Base-by-base conservation (phyloP, 2,888 invertebrate genomes). In the Omphaloscelis lunosa region DNA sequence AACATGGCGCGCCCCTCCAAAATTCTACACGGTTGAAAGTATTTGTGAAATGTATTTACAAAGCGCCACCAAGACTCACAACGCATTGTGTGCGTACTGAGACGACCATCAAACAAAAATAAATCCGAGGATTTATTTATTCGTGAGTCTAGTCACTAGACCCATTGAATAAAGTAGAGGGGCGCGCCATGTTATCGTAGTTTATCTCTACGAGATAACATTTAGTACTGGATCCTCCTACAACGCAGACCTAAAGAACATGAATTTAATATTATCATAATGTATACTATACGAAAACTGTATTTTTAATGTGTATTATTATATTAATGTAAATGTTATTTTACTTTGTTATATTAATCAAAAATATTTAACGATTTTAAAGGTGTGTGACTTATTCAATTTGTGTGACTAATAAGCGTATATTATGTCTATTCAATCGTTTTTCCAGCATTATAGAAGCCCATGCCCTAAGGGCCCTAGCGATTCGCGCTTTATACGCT, bases 341-440 rank as follows among this genome's bases (percentile, higher is more conserved):
- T 66, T 29, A 15, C 9, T 48, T 67, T 58, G 15, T 15, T 48
- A 51, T 48, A 48, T 29, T 56, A 41, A 34, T 58, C 23, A 48
- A 73, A 76, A 58, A 73, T 53, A 79, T 72, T 34, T n/a, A 34
- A 41, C 0, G n/a, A 23, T 65, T 51, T 34, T 11, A 51, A 45
- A 48, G 12, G 29, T 41, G 51, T 51, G 27, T 27, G 45, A n/a
- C 48, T 51, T 29, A 56, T 29, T 29, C 9, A 27, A 62, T 78
- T 3, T n/a, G 17, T 7, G 41, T 78, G 73, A 23, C 41, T 58
- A 51, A 20, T 51, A 51, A 65, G 41, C 39, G 51, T 27, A 59
- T 39, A 56, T 20, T 15, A 53, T 72, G 45, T 39, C 56, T 48
- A 45, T 72, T 51, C 80, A 78, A 80, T 74, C 65, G 80, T 79